These are phyloP conservation scores for Heteromurus nitidus DNA, from an alignment of 2,888 invertebrate genomes.

Conservation along the genomic window DNA sequence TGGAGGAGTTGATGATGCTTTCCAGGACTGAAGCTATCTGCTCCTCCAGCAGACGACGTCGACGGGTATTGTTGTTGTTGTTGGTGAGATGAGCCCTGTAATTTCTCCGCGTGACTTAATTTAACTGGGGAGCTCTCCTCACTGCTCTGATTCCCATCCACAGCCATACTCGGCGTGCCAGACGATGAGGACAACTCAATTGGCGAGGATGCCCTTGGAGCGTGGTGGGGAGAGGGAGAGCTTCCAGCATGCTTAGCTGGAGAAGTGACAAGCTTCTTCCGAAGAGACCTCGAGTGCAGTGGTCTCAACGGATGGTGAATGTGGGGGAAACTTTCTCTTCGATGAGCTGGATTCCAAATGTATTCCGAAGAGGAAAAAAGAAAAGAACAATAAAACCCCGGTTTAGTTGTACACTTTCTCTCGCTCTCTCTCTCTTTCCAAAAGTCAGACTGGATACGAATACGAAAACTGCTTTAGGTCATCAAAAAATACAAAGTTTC, in stretches of 20 bases:
- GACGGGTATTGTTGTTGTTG: no score
- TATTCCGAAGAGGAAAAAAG: no score
- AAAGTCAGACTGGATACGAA: no score
- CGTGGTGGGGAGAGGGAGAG: no score
- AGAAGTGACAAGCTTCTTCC: conserved; percentile 75
- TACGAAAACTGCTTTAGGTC: no score
- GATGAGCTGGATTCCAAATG: conserved; percentile 80
- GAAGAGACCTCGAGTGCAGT: conserved; percentile 78
- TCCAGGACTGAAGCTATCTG: conserved; percentile 1
- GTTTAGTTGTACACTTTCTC: background rate
- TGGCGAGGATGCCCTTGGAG: conserved; percentile 8
- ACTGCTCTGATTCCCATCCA: conserved; percentile 9
- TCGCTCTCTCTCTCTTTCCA: no score
- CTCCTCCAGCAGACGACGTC: no score
- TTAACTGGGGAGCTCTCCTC: conserved; percentile 33
- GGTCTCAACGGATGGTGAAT: conserved; percentile 81
- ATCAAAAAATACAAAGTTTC: background rate
- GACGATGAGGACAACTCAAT: conserved; percentile 26
- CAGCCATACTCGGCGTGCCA: conserved; percentile 17
- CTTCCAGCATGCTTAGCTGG: conserved; percentile 22
- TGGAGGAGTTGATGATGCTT: no score
- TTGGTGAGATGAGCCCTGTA: no score
- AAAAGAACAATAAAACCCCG: conserved; percentile 45
- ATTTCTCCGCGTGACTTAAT: conserved; percentile 38
- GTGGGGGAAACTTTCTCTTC: conserved; percentile 81